phyloP scores from a whole-genome alignment of 2,113 vertebrate genomes.

The Plectropomus leopardus region DNA sequence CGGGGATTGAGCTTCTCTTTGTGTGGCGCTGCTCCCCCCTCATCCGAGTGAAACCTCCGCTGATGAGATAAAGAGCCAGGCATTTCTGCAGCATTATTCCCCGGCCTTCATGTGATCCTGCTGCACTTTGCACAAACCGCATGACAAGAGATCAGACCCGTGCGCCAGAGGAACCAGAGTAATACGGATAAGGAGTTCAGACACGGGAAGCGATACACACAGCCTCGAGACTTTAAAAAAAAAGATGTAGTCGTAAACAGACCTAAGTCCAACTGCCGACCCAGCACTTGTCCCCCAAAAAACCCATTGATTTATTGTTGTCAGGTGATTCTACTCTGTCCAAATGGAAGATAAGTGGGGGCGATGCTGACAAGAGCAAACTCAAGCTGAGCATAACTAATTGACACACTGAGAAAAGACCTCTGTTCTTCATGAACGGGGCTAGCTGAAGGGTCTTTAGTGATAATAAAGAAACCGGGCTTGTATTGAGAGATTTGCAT shows the following conservation, averaged over 20 bases:
- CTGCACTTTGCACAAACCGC: constrained; percentile 55
- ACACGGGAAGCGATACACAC: neutral
- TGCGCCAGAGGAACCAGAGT: constrained; percentile 24
- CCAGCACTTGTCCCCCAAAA: constrained; percentile 25
- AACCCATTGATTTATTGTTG: constrained; percentile 56
- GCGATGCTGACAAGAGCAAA: constrained; percentile 53
- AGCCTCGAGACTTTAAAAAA: neutral
- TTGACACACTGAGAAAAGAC: constrained; percentile 41
- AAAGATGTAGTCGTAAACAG: constrained; percentile 15
- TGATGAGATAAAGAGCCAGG: constrained; percentile 71
- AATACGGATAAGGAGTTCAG: constrained; percentile 38
- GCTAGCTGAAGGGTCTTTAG: neutral
- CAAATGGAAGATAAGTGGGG: constrained; percentile 54
- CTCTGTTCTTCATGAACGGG: constrained; percentile 6
- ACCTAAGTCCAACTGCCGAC: constrained; percentile 40
- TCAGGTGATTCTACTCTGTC: constrained; percentile 46
- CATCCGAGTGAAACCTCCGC: constrained; percentile 50
- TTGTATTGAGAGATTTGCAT: constrained; percentile 66
- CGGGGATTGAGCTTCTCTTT: constrained; percentile 55
- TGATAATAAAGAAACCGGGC: constrained; percentile 29
- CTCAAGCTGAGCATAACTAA: constrained; percentile 47
- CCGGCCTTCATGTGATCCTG: constrained; percentile 57
- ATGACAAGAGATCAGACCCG: constrained; percentile 52
- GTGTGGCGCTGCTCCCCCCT: constrained; percentile 31
- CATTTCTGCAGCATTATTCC: constrained; percentile 56